Percentiles rank a stretch among this genome's conserved stretches.
phyloP scores from a whole-genome alignment of 2,888 invertebrate species.

The Listrodromus nycthemerus region DNA sequence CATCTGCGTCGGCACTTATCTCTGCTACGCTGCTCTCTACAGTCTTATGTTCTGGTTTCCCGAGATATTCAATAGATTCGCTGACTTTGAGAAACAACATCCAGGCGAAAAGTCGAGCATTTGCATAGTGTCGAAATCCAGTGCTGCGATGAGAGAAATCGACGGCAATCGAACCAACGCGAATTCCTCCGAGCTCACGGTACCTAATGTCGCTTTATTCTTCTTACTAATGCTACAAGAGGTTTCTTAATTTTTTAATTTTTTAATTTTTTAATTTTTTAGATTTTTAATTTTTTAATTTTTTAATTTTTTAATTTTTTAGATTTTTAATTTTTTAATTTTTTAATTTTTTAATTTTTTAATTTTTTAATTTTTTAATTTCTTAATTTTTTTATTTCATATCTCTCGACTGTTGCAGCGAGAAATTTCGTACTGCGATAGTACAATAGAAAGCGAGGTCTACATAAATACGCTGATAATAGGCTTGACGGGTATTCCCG shows the following conservation, averaged over 20 bases:
- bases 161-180: background rate
- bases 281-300: no score
- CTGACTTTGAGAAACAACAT: conserved; percentile 89
- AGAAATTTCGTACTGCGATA: background rate
- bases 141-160: background rate
- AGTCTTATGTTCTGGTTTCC: conserved; percentile 12
- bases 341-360: no score
- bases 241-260: no score
- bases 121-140: background rate
- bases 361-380: no score
- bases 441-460: background rate
- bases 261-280: no score
- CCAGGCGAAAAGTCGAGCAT: background rate
- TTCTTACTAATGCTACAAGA: no score
- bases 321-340: no score
- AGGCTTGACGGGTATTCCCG: background rate
- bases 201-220: no score
- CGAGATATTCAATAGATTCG: conserved; percentile 9
- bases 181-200: background rate
- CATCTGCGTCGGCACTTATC: conserved; percentile 86
- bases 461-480: background rate
- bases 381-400: no score
- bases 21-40: background rate
- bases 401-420: background rate
- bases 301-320: no score